phyloP scores from a whole-genome alignment of 2,113 vertebrate genomes.

The Chlorocebus sabaeus region DNA sequence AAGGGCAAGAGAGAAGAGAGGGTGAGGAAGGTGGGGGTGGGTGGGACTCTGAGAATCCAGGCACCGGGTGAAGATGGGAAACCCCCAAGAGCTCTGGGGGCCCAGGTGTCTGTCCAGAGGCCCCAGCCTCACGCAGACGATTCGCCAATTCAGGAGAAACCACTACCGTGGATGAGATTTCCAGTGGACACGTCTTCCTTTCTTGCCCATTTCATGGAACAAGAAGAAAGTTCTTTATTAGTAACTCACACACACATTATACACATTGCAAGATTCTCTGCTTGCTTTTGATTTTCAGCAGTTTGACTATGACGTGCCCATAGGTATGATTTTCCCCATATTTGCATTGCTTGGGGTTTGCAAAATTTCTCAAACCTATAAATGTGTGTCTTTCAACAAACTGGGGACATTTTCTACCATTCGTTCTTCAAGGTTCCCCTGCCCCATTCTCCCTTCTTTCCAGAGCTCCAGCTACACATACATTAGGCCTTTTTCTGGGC shows the following conservation, averaged over 20 bases:
- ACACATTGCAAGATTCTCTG: neutral
- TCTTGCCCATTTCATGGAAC: neutral
- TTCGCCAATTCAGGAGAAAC: neutral
- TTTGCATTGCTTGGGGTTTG: neutral
- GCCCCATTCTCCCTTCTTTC: rapidly evolving
- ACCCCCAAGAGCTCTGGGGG: neutral
- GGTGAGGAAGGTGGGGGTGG: neutral
- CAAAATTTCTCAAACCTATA: neutral
- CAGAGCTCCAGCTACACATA: neutral
- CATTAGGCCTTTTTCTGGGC: neutral
- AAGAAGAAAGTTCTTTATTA: neutral
- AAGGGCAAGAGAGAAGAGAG: too few relatives aligned
- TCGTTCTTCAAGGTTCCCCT: neutral
- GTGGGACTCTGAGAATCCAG: neutral
- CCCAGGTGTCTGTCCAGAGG: neutral
- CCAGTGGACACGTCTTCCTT: neutral
- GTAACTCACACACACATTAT: neutral
- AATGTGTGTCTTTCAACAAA: neutral
- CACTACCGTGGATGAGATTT: too few relatives aligned
- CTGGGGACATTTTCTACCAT: neutral
- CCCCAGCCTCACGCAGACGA: neutral
- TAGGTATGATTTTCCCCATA: neutral
- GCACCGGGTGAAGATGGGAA: neutral
- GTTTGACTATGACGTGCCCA: neutral
- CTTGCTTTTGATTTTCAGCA: neutral